Evolutionary conservation across 1,140 invertebrate species (phyloP).

Genomic region (Luehdorfia chinensis): DNA sequence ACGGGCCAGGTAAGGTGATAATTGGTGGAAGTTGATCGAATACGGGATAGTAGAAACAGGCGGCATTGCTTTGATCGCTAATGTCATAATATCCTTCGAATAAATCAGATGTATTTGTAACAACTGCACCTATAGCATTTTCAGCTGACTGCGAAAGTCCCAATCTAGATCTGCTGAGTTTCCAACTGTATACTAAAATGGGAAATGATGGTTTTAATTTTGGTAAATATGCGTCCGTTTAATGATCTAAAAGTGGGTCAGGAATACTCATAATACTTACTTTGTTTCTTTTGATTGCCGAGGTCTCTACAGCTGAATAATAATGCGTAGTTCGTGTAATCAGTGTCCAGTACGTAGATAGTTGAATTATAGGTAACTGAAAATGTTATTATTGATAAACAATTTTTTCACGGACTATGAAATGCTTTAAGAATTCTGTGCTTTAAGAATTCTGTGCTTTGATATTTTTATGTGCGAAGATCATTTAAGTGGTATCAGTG

Average conservation of each 20-base stretch:
- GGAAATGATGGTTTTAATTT: background rate
- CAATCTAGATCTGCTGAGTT: slow-evolving; percentile 38
- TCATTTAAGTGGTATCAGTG: too few species aligned
- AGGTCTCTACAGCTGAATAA: slow-evolving; percentile 43
- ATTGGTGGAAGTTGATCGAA: slow-evolving; percentile 28
- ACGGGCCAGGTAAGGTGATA: slow-evolving; percentile 44
- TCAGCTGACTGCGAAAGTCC: slow-evolving; percentile 37
- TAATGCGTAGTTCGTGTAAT: slow-evolving; percentile 49
- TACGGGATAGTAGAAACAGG: slow-evolving; percentile 61
- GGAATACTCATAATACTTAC: slow-evolving; percentile 28
- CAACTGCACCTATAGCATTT: slow-evolving; percentile 32
- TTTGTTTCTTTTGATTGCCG: slow-evolving; percentile 38
- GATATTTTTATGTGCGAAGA: too few species aligned
- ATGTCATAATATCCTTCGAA: slow-evolving; percentile 45
- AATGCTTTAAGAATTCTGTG: background rate
- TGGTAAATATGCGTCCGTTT: background rate
- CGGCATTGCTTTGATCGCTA: slow-evolving; percentile 42
- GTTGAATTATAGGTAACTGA: slow-evolving; percentile 37
- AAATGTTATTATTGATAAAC: slow-evolving; percentile 19
- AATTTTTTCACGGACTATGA: background rate
- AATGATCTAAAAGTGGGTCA: background rate
- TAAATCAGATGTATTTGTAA: slow-evolving; percentile 35
- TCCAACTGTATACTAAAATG: slow-evolving; percentile 61
- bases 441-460: too few species aligned
- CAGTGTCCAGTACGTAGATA: slow-evolving; percentile 48